These are phyloP conservation scores for Menidia menidia DNA, from an alignment of 2,797 vertebrate genomes.

Conservation along the genomic window DNA sequence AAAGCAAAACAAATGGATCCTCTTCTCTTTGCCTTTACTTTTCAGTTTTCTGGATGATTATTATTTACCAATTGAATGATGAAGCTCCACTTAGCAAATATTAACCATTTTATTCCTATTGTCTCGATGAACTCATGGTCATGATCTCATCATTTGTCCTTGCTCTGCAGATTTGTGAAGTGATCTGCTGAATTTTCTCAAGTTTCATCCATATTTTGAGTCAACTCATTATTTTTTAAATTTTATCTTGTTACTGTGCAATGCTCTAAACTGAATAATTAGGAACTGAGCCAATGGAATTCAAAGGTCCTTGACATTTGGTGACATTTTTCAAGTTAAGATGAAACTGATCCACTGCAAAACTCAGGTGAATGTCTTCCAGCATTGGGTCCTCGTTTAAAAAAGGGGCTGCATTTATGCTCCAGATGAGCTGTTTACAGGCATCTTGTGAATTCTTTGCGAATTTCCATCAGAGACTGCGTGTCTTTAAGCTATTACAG, in stretches of 20 bases:
- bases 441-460: conserved; percentile 28
- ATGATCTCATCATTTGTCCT: neutral
- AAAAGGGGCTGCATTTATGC: neutral
- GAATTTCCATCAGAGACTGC: conserved; percentile 13
- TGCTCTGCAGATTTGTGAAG: neutral
- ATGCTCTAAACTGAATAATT: too few species aligned
- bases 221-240: neutral
- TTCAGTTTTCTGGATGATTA: neutral
- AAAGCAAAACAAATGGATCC: neutral
- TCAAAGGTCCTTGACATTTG: too few species aligned
- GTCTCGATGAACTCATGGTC: neutral
- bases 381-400: too few species aligned
- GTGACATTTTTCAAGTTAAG: too few species aligned
- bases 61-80: neutral
- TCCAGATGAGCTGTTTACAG: neutral
- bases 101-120: neutral
- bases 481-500: conserved; percentile 39
- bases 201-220: too few species aligned
- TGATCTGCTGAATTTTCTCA: too few species aligned
- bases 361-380: too few species aligned
- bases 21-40: neutral
- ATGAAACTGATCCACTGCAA: too few species aligned
- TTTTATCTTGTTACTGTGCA: too few species aligned
- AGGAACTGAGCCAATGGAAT: too few species aligned
- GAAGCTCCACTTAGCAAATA: neutral